Percentiles rank a stretch among this genome's conserved stretches.
Evolutionary conservation across 2,797 vertebrate species (phyloP).

Genomic region (Poecilia gillii): DNA sequence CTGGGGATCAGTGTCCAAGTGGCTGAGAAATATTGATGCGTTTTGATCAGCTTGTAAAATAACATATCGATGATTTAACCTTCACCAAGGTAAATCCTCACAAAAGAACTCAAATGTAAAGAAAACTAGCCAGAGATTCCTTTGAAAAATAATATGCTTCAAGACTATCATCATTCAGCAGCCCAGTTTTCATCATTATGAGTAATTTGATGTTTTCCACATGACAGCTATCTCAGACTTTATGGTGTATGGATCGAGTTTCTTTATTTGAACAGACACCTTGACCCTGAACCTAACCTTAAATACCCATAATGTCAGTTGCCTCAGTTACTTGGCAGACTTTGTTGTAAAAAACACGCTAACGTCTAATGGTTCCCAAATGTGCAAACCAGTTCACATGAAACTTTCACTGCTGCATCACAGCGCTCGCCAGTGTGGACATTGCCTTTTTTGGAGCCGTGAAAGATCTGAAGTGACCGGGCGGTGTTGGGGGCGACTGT

Average conservation of each 20-base stretch:
- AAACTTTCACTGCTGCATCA: conserved; percentile 53
- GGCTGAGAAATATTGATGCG: conserved; percentile 71
- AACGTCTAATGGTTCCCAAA: conserved; percentile 83
- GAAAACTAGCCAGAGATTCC: conserved; percentile 11
- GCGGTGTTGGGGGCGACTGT: conserved; percentile 41
- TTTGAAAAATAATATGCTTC: conserved; percentile 39
- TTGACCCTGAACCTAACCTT: conserved; percentile 78
- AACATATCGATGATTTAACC: conserved; percentile 69
- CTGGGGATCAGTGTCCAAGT: conserved; percentile 69
- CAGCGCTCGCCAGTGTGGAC: conserved; percentile 46
- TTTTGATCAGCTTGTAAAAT: conserved; percentile 62
- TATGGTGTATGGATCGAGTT: conserved; percentile 78
- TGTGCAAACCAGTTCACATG: conserved; percentile 62
- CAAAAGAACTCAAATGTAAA: conserved; percentile 26
- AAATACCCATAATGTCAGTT: conserved; percentile 79
- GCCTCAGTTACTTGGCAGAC: conserved; percentile 77
- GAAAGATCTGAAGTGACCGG: conserved; percentile 67
- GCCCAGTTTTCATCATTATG: conserved; percentile 57
- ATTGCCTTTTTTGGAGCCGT: conserved; percentile 53
- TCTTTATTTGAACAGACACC: conserved; percentile 74
- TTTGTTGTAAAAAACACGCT: conserved; percentile 68
- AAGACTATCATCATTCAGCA: conserved; percentile 42
- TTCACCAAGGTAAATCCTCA: conserved; percentile 35
- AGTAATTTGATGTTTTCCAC: conserved; percentile 80
- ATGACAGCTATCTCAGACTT: conserved; percentile 69